Evolutionary conservation across 2,113 vertebrate genomes (phyloP).

Genomic region (Lasiurus cinereus): DNA sequence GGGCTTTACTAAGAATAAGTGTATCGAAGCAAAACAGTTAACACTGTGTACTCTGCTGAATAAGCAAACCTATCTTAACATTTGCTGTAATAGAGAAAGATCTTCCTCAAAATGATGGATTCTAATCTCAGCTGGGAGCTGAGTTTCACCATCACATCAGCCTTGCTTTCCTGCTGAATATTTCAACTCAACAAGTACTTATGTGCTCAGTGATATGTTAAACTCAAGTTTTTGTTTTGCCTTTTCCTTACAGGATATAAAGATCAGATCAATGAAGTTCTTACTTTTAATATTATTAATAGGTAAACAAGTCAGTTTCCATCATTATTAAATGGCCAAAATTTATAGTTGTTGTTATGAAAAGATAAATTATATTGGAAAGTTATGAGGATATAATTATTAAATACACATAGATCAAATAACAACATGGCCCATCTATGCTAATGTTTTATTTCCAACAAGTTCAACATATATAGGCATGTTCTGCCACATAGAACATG

Average conservation of each 20-base stretch:
- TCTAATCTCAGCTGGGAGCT: background rate
- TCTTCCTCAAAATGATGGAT: conserved; percentile 29
- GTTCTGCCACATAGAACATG: background rate
- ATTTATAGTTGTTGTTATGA: background rate
- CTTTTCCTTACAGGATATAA: background rate
- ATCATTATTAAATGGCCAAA: conserved; percentile 1
- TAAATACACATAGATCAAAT: background rate
- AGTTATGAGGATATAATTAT: background rate
- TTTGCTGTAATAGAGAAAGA: conserved; percentile 7
- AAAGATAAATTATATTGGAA: conserved; percentile 25
- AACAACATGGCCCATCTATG: background rate
- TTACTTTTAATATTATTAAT: conserved; percentile 6
- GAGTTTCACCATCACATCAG: background rate
- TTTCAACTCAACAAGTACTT: conserved; percentile 36
- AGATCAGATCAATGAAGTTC: background rate
- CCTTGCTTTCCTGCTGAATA: conserved; percentile 35
- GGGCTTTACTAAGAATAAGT: conserved; percentile 89
- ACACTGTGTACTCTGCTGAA: conserved; percentile 79
- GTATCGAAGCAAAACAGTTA: conserved; percentile 86
- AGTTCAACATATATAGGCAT: background rate
- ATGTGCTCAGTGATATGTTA: background rate
- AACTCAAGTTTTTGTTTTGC: background rate
- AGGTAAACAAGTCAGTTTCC: background rate
- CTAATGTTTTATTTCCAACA: background rate
- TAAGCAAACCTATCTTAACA: conserved; percentile 67